Percentiles rank a stretch among this genome's conserved stretches.
phyloP scores from a whole-genome alignment of 2,797 vertebrate species.

The Spheniscus humboldti region DNA sequence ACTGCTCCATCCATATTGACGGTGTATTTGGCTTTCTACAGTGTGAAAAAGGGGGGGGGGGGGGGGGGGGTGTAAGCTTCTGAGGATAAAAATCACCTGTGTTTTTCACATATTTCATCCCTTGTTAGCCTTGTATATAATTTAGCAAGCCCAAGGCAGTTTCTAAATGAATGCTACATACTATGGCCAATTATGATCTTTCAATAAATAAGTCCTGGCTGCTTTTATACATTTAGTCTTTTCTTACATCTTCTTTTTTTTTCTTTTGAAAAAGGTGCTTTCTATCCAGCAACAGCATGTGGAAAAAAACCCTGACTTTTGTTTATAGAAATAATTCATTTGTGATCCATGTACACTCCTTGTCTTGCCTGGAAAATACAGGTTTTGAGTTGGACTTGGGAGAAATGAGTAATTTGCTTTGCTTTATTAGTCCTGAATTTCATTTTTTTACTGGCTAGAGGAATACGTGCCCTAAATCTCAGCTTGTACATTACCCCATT shows the following conservation, averaged over 20 bases:
- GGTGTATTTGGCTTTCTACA: background rate
- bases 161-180: background rate
- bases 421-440: background rate
- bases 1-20: background rate
- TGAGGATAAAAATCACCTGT: background rate
- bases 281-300: background rate
- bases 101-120: conserved; percentile 1
- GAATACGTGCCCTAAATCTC: background rate
- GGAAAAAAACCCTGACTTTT: background rate
- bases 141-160: background rate
- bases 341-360: background rate
- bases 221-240: background rate
- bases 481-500: background rate
- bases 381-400: background rate
- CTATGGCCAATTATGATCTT: background rate
- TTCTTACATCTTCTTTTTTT: background rate
- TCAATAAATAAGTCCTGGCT: background rate
- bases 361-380: background rate
- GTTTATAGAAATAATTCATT: background rate
- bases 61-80: background rate
- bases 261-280: background rate
- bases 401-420: background rate
- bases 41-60: background rate
- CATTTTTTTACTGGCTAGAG: background rate
- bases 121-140: background rate